Conservation (phyloP, 2,113 vertebrate genomes). For the Cichladusa arquata region DNA sequence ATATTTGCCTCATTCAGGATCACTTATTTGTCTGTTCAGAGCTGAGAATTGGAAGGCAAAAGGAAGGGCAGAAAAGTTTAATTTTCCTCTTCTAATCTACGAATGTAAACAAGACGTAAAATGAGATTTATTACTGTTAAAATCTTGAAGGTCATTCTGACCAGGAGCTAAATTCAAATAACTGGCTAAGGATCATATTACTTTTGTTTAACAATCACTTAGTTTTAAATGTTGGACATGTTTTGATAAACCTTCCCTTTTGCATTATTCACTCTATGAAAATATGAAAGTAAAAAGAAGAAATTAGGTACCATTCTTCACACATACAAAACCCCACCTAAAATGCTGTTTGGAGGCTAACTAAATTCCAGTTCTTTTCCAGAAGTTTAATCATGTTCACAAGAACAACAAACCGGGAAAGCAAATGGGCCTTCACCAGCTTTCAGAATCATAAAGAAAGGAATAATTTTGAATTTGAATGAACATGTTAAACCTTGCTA, state of each 20-base stretch:
- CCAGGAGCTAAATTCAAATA: neutral
- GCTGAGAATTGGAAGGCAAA: neutral
- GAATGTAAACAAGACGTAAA: neutral
- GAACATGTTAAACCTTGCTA: neutral
- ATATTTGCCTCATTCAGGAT: neutral
- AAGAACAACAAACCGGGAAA: neutral
- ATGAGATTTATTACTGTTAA: neutral
- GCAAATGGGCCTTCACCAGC: neutral
- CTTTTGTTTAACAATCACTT: neutral
- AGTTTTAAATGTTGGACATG: neutral
- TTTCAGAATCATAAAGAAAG: neutral
- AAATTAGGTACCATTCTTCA: neutral
- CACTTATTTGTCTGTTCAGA: neutral
- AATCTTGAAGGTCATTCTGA: neutral
- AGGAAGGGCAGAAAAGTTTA: neutral
- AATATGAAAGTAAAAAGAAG: neutral
- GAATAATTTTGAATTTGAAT: neutral
- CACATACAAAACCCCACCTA: neutral
- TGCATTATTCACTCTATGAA: neutral
- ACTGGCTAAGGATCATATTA: neutral
- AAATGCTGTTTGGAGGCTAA: neutral
- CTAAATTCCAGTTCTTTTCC: neutral
- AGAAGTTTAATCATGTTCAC: neutral
- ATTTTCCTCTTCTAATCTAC: neutral
- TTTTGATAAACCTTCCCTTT: conserved; percentile 14